Evolutionary conservation across 2,888 invertebrate species (phyloP).

Genomic region (Nematopogon swammerdamellus): DNA sequence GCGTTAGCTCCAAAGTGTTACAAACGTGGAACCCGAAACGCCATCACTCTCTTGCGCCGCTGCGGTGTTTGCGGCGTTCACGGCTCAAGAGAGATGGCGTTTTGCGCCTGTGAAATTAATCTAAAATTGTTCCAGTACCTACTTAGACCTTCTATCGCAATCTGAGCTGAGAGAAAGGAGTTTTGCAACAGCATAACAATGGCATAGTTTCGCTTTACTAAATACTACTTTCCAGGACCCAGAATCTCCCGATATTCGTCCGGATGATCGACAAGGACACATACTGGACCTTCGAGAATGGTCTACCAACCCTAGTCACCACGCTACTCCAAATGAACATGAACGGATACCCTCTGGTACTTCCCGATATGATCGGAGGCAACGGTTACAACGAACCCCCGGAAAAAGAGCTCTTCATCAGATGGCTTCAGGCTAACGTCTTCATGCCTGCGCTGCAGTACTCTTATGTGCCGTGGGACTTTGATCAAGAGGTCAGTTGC

Average conservation of each 20-base stretch:
- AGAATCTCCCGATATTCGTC: slow-evolving; percentile 65
- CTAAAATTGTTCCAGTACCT: too few relatives aligned
- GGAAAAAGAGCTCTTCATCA: slow-evolving; percentile 62
- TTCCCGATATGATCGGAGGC: slow-evolving; percentile 77
- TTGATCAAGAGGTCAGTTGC: slow-evolving; percentile 46
- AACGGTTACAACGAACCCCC: slow-evolving; percentile 53
- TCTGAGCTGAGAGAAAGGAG: too few relatives aligned
- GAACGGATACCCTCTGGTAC: slow-evolving; percentile 66
- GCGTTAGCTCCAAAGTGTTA: too few relatives aligned
- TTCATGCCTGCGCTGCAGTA: slow-evolving; percentile 80
- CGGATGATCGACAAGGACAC: slow-evolving; percentile 77
- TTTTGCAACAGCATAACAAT: too few relatives aligned
- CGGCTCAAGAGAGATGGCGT: too few relatives aligned
- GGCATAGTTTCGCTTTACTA: too few relatives aligned
- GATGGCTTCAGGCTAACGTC: slow-evolving; percentile 73
- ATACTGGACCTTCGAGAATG: slow-evolving; percentile 63
- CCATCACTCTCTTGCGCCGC: too few relatives aligned
- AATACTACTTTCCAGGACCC: slow-evolving; percentile 61
- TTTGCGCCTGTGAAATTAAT: too few relatives aligned
- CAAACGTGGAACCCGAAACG: too few relatives aligned
- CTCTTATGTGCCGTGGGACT: slow-evolving; percentile 77
- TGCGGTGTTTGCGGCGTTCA: too few relatives aligned
- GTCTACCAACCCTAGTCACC: slow-evolving; percentile 69
- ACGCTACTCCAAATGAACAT: slow-evolving; percentile 61
- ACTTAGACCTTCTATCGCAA: too few relatives aligned